phyloP scores from a whole-genome alignment of 2,113 vertebrate genomes.

The Numenius arquata region DNA sequence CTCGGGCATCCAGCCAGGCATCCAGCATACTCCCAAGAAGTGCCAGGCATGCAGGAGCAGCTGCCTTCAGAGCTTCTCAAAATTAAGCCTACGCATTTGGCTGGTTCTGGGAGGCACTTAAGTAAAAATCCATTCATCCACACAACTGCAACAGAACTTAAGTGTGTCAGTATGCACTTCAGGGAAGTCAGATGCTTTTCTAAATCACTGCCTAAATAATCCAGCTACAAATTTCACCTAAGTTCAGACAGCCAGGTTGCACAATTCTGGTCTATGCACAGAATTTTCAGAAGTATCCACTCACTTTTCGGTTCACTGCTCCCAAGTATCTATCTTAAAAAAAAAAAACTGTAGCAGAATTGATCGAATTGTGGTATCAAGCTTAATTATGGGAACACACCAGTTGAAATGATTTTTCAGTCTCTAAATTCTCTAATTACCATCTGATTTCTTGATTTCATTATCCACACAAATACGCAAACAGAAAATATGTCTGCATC shows the following conservation, averaged over 20 bases:
- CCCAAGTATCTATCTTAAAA: not conserved
- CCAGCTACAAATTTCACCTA: not conserved
- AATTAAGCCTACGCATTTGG: not conserved
- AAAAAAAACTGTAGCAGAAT: not conserved
- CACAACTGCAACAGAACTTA: not conserved
- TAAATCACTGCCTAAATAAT: not conserved
- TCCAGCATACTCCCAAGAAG: accelerated
- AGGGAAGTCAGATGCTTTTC: not conserved
- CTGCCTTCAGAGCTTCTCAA: not conserved
- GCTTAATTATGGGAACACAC: not conserved
- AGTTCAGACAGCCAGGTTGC: not conserved
- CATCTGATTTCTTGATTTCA: not conserved
- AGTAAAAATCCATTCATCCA: not conserved
- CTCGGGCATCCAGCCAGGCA: not conserved
- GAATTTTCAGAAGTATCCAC: not conserved
- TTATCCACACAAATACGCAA: not conserved
- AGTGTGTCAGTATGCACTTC: not conserved
- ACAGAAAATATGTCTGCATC: not conserved
- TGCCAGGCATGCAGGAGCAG: not conserved
- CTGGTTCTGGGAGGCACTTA: not conserved
- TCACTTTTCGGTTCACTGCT: not conserved
- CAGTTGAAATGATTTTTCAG: not conserved
- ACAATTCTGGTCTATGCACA: not conserved
- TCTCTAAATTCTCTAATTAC: not conserved
- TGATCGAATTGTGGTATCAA: not conserved